A percentile compares a stretch with the other conserved stretches of the same genome.
These are phyloP conservation scores for Anadara kagoshimensis DNA, from an alignment of 1,140 invertebrate genomes.

Conservation along the genomic window DNA sequence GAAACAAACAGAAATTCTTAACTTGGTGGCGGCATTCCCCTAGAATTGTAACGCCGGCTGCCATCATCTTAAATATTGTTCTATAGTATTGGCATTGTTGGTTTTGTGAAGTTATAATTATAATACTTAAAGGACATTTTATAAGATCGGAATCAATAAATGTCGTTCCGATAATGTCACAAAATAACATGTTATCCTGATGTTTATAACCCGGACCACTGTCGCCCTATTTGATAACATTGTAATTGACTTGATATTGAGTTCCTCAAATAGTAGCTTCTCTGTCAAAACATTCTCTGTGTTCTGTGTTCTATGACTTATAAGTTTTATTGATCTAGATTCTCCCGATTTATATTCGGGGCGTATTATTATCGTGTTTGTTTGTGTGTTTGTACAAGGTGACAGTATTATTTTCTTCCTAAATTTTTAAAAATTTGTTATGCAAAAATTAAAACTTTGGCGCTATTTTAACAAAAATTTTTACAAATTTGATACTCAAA, in stretches of 20 bases:
- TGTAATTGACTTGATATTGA: conserved; percentile 22
- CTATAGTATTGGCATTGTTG: too few species aligned
- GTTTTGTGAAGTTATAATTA: conserved; percentile 31
- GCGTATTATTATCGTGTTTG: too few species aligned
- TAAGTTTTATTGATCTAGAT: too few species aligned
- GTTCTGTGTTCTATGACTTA: neutral
- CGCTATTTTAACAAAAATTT: too few species aligned
- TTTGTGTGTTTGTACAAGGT: conserved; percentile 2
- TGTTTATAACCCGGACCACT: conserved; percentile 13
- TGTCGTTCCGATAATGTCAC: conserved; percentile 33
- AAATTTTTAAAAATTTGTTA: too few species aligned
- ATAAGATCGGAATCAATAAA: conserved; percentile 18
- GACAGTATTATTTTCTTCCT: too few species aligned
- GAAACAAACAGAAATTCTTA: conserved; percentile 15
- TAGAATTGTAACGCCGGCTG: neutral
- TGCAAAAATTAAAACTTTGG: too few species aligned
- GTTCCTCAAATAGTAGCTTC: conserved; percentile 10
- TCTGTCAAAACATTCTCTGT: conserved; percentile 22
- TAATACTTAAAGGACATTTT: conserved; percentile 24
- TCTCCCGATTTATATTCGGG: too few species aligned
- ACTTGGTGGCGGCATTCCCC: neutral
- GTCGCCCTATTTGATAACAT: neutral
- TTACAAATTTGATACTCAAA: too few species aligned
- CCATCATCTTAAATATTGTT: too few species aligned
- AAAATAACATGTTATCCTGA: conserved; percentile 31